Evolutionary conservation across 2,797 vertebrate genomes (phyloP).

Genomic region (Oreortyx pictus): DNA sequence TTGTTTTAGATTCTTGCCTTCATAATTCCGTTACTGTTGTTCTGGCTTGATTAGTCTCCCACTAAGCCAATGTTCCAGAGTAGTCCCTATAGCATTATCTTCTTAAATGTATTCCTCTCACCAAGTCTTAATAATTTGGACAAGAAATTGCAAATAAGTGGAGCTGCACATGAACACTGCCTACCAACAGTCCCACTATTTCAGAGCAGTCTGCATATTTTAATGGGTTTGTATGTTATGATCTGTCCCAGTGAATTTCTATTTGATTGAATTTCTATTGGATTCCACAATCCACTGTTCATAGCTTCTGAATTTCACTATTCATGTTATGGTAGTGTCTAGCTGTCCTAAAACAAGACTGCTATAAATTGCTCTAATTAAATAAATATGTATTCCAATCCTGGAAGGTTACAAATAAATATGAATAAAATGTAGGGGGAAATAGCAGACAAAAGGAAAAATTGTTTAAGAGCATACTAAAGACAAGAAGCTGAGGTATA

Average conservation of each 20-base stretch:
- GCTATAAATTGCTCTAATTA: background rate
- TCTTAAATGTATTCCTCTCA: fast-evolving
- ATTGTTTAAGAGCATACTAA: background rate
- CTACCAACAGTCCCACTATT: background rate
- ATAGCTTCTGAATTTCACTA: background rate
- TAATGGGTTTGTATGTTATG: background rate
- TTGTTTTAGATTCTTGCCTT: background rate
- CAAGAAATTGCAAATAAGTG: background rate
- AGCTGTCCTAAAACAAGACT: background rate
- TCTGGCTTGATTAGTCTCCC: background rate
- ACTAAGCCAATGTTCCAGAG: background rate
- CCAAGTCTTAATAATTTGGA: background rate
- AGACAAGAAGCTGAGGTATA: background rate
- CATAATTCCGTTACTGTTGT: background rate
- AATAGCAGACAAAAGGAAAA: background rate
- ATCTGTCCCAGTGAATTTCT: background rate
- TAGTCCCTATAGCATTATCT: background rate
- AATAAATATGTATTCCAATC: background rate
- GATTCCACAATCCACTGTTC: background rate
- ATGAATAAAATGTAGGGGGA: background rate
- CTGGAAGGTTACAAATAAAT: background rate
- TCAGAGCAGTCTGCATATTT: background rate
- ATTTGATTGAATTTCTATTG: background rate
- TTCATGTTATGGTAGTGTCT: background rate
- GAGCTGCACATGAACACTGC: background rate